Conservation (phyloP, 2,797 vertebrate genomes). For the Paguma larvata region DNA sequence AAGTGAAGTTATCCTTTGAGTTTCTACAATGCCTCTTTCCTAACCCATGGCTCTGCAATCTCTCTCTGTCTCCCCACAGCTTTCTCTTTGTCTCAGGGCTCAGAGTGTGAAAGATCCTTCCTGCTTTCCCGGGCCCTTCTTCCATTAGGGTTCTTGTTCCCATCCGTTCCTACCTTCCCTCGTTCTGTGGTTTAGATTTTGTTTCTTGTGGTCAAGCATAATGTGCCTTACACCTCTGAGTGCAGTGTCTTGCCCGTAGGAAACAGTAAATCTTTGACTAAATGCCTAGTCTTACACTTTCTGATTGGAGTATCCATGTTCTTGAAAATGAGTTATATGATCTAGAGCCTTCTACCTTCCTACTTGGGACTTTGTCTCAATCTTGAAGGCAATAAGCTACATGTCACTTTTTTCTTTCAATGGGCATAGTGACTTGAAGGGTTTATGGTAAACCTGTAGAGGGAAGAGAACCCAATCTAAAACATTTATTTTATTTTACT, state of each 20-base stretch:
- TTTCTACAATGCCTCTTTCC: neutral
- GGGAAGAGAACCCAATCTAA: neutral
- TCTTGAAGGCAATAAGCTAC: neutral
- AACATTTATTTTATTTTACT: neutral
- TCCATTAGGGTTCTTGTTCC: neutral
- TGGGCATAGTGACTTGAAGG: neutral
- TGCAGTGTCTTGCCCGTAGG: neutral
- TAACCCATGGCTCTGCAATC: neutral
- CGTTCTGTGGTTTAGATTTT: neutral
- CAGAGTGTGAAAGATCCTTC: neutral
- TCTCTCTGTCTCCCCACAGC: neutral
- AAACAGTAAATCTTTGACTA: neutral
- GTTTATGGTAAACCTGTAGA: neutral
- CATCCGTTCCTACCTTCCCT: neutral
- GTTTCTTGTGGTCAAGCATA: neutral
- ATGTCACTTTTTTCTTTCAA: neutral
- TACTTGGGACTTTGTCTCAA: neutral
- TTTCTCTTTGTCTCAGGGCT: neutral
- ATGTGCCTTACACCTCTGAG: neutral
- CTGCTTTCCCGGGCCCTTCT: neutral
- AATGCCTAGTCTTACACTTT: neutral
- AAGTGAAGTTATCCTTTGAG: neutral
- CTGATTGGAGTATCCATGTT: neutral
- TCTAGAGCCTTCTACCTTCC: constrained; percentile 26
- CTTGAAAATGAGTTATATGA: neutral